These are phyloP conservation scores for Sander vitreus DNA, from an alignment of 2,113 vertebrate species.

Conservation along the genomic window DNA sequence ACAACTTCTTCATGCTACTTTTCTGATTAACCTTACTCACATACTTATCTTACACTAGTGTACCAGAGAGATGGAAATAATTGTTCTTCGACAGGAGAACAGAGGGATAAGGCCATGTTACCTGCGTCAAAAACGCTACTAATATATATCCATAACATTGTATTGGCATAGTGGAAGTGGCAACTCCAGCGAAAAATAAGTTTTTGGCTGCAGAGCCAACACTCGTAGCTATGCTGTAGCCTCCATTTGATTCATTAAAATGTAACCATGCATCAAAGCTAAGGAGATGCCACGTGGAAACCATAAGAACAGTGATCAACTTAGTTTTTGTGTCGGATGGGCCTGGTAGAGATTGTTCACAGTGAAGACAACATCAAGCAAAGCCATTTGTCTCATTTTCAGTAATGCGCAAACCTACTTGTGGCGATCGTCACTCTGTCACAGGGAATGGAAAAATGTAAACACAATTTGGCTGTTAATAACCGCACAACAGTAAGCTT, in stretches of 20 bases:
- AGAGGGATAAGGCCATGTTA: neutral
- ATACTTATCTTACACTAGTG: neutral
- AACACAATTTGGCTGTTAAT: neutral
- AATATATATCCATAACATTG: neutral
- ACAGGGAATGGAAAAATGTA: neutral
- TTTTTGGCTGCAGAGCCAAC: neutral
- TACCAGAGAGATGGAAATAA: slow-evolving; percentile 12
- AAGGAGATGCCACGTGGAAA: neutral
- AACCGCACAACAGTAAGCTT: neutral
- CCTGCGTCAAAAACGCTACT: neutral
- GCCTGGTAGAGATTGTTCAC: neutral
- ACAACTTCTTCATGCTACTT: neutral
- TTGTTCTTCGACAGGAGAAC: neutral
- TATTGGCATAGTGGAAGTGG: neutral
- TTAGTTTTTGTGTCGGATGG: neutral
- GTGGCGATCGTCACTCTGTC: neutral
- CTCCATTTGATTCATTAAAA: neutral
- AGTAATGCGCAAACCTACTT: neutral
- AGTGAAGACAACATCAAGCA: neutral
- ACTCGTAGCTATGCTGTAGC: neutral
- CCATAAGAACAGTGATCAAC: neutral
- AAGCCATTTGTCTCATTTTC: slow-evolving; percentile 1
- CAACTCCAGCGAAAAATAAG: too few relatives aligned
- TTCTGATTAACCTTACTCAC: slow-evolving; percentile 12
- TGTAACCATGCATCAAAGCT: neutral